Evolutionary conservation across 2,113 vertebrate genomes (phyloP).

Genomic region (Zosterops lateralis): DNA sequence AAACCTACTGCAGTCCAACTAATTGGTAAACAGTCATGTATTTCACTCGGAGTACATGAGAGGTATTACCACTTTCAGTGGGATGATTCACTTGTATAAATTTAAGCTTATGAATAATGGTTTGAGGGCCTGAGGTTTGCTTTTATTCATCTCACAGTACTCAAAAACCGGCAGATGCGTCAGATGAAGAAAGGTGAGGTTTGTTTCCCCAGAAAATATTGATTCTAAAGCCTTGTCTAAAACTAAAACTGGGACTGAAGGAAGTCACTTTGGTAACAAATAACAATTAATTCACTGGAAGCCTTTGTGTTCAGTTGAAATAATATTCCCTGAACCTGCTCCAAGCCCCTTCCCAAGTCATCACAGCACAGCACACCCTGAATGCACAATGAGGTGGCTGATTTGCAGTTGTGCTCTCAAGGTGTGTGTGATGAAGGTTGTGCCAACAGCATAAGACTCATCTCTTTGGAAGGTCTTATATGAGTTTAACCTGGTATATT

Average conservation of each 20-base stretch:
- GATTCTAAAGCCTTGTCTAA: background rate
- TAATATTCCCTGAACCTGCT: background rate
- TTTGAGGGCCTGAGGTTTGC: background rate
- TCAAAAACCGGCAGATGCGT: background rate
- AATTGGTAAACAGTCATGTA: constrained; percentile 47
- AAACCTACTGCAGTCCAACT: constrained; percentile 12
- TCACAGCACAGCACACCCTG: background rate
- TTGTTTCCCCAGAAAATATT: background rate
- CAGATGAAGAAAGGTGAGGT: background rate
- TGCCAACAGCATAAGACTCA: background rate
- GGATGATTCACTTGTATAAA: constrained; percentile 7
- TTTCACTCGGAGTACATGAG: background rate
- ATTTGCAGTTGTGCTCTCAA: background rate
- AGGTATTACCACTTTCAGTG: background rate
- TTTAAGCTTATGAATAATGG: constrained; percentile 9
- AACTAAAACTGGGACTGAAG: background rate
- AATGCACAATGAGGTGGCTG: background rate
- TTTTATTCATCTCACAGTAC: background rate
- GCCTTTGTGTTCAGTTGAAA: background rate
- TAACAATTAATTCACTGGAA: background rate
- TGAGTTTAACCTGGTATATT: background rate
- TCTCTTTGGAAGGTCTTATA: background rate
- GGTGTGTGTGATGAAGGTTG: background rate
- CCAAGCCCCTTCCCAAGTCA: background rate
- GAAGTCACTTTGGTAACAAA: background rate